Evolutionary conservation across 2,113 vertebrate genomes (phyloP), one percentile per base, ranked within the genome.

Genomic region (Manacus vitellinus): DNA sequence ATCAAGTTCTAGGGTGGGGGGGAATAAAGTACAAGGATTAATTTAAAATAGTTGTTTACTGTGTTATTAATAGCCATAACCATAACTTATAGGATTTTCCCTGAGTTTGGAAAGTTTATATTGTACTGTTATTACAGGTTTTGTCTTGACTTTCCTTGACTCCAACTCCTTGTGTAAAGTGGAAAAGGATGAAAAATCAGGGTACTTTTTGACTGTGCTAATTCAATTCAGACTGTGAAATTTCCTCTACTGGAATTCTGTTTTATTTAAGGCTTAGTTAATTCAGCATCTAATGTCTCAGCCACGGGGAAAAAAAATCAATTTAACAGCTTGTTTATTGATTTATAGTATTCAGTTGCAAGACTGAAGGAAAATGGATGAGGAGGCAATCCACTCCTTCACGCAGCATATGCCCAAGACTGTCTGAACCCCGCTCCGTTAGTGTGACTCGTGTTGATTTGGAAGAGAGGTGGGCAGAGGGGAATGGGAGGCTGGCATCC

Each of bases 251-350:
- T 74, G 67, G 51, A 77, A 66, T 71, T 76, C 18, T 43, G 3
- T 39, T 94, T 92, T 88, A 37, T 61, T 91, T 87, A 61, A 82
- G 9, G 7, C 54, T 85, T 80, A 65, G 39, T 79, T 92, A 94
- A 88, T 87, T 88, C 65, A 84, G 17, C 24, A 72, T 49, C 68
- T 63, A 68, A 47, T 46, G 24, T 65, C 66, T 73, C 85, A 33
- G 41, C 51, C 1, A 43, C 25, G 54, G 49, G 33, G 37, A 46
- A 63, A 56, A 56, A 33, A 62, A 86, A 88, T 68, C 46, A 31
- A 14, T 90, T 86, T 43, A 82, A 82, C 44, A 95, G 28, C 56
- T 81, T 94, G 70, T 91, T 79, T 81, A 84, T 67, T 72, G 86
- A 81, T 83, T 84, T 81, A 24, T 59, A 43, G 14, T 44, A 54